Conservation (phyloP, 1,140 invertebrate species). For the Mactra quadrangularis region DNA sequence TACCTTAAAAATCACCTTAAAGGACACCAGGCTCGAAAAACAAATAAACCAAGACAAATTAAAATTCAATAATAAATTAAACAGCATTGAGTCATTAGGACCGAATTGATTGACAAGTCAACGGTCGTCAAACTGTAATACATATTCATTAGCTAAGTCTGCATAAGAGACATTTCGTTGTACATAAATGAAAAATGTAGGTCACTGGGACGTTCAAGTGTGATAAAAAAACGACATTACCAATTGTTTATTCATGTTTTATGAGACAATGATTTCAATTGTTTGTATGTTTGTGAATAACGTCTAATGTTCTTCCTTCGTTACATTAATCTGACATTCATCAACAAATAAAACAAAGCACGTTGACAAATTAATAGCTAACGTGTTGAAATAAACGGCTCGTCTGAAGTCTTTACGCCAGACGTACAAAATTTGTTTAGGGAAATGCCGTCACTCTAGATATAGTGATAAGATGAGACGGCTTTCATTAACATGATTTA, state of each 20-base stretch:
- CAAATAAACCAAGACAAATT: too few species aligned
- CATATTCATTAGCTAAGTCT: too few species aligned
- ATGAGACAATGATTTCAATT: conserved; percentile 43
- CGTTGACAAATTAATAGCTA: conserved; percentile 41
- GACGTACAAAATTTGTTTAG: conserved; percentile 39
- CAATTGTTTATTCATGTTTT: conserved; percentile 42
- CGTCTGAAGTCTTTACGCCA: neutral
- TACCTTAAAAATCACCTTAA: too few species aligned
- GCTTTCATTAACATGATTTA: neutral
- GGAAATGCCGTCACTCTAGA: conserved; percentile 36
- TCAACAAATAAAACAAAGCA: conserved; percentile 33
- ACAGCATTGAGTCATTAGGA: too few species aligned
- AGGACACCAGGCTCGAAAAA: too few species aligned
- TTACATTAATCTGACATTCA: conserved; percentile 13
- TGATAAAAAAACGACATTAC: neutral
- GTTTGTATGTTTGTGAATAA: conserved; percentile 13
- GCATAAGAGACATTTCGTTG: too few species aligned
- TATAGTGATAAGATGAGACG: neutral
- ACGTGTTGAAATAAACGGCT: conserved; percentile 14
- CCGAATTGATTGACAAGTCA: too few species aligned
- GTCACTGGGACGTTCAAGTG: conserved; percentile 29
- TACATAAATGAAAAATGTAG: conserved; percentile 19
- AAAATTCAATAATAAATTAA: too few species aligned
- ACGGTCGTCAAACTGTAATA: too few species aligned
- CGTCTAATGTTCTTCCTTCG: conserved; percentile 21